Conservation (phyloP, 2,888 invertebrate genomes). For the Gryllus longicercus region DNA sequence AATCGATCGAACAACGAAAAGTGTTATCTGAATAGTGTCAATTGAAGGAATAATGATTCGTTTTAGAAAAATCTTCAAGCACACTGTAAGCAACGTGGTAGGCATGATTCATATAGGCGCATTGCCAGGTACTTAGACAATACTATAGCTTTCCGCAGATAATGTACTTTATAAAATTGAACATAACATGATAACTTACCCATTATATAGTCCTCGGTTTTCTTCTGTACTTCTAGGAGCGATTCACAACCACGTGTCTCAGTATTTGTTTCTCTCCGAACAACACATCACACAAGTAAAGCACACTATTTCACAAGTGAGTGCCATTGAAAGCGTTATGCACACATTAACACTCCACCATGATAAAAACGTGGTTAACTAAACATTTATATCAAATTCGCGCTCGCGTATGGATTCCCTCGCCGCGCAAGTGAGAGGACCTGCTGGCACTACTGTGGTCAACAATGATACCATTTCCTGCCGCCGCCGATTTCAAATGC, state of each 20-base stretch:
- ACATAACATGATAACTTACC: neutral
- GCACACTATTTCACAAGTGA: neutral
- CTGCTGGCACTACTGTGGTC: neutral
- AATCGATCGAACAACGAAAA: neutral
- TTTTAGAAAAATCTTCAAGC: slow-evolving; percentile 50
- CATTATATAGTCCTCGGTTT: neutral
- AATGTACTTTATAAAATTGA: neutral
- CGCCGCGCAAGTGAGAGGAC: neutral
- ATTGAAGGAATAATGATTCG: slow-evolving; percentile 45
- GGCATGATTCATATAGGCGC: slow-evolving; percentile 70
- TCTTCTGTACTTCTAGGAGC: neutral
- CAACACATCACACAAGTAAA: neutral
- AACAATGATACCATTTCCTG: neutral
- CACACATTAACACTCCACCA: neutral
- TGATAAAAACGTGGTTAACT: too few relatives aligned
- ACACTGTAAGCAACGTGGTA: slow-evolving; percentile 54
- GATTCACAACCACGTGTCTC: neutral
- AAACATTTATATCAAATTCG: neutral
- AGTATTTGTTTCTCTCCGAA: neutral
- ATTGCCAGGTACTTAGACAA: slow-evolving; percentile 58
- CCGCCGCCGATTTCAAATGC: too few relatives aligned
- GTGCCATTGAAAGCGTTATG: neutral
- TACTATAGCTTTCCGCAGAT: neutral
- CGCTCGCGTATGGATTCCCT: neutral
- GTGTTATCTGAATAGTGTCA: neutral